Percentiles rank a stretch among this genome's conserved stretches.
Evolutionary conservation across 2,113 vertebrate genomes (phyloP).

Genomic region (Scopus umbretta): DNA sequence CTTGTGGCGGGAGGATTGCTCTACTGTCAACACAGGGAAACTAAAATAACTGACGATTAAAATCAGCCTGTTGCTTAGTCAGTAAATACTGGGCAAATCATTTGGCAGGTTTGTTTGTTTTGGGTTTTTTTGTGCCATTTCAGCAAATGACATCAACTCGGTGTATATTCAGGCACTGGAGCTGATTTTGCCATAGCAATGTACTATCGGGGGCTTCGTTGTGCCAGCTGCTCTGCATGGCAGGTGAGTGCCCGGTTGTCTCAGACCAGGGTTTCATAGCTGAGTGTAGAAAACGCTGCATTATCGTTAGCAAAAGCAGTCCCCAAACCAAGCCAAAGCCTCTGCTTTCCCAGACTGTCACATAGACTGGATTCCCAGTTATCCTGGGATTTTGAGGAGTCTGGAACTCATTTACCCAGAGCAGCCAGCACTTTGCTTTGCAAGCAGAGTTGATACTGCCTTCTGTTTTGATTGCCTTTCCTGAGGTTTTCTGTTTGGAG

Average conservation of each 20-base stretch:
- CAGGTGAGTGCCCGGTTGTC: background rate
- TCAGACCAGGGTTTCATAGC: background rate
- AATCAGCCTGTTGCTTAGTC: background rate
- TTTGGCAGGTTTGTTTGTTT: no score
- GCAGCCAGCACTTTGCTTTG: background rate
- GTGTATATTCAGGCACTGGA: background rate
- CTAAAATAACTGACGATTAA: background rate
- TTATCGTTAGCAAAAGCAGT: background rate
- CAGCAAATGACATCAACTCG: background rate
- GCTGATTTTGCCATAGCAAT: background rate
- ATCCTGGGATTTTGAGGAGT: background rate
- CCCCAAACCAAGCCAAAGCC: rapidly evolving
- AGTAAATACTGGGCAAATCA: background rate
- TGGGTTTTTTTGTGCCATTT: background rate
- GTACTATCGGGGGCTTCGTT: rapidly evolving
- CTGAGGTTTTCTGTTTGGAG: background rate
- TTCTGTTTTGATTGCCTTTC: background rate
- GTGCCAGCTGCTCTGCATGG: rapidly evolving
- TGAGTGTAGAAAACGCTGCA: background rate
- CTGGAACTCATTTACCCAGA: background rate
- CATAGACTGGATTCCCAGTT: background rate
- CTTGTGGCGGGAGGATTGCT: background rate
- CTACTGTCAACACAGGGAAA: background rate
- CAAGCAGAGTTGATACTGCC: background rate
- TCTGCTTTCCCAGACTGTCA: background rate